These are phyloP conservation scores for Lepidurus apus DNA, from an alignment of 1,140 invertebrate genomes.

Conservation along the genomic window DNA sequence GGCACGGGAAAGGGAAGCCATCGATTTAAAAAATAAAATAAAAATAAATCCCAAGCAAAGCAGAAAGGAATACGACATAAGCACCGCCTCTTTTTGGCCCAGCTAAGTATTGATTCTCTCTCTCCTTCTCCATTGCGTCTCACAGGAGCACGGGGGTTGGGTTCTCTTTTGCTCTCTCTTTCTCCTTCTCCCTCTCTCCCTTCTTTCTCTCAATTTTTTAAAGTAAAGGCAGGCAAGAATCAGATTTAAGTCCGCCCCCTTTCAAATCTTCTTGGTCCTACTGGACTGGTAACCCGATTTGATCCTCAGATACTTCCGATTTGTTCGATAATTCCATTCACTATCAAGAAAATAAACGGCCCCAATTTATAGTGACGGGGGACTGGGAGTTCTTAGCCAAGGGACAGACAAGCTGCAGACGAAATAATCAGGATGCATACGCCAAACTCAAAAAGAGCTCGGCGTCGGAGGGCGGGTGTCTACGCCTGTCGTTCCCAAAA, in stretches of 20 bases:
- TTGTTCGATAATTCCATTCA: background rate
- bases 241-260: no score
- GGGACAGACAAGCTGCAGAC: background rate
- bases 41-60: no score
- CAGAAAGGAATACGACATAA: background rate
- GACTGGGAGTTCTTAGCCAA: background rate
- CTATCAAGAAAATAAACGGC: no score
- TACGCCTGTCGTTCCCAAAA: conserved; percentile 1
- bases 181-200: background rate
- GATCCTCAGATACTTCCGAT: background rate
- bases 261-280: no score
- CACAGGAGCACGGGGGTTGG: background rate
- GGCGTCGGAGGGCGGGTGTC: background rate
- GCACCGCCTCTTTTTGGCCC: conserved; percentile 12
- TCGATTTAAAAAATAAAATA: no score
- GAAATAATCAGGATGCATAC: background rate
- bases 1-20: no score
- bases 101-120: conserved; percentile 22
- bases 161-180: background rate
- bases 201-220: background rate
- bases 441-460: background rate
- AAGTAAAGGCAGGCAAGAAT: no score
- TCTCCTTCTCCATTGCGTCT: background rate
- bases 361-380: no score
- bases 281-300: no score